Percentiles rank a stretch among this genome's conserved stretches.
Evolutionary conservation across 2,888 invertebrate genomes (phyloP).

Genomic region (Drosophila mercatorum): DNA sequence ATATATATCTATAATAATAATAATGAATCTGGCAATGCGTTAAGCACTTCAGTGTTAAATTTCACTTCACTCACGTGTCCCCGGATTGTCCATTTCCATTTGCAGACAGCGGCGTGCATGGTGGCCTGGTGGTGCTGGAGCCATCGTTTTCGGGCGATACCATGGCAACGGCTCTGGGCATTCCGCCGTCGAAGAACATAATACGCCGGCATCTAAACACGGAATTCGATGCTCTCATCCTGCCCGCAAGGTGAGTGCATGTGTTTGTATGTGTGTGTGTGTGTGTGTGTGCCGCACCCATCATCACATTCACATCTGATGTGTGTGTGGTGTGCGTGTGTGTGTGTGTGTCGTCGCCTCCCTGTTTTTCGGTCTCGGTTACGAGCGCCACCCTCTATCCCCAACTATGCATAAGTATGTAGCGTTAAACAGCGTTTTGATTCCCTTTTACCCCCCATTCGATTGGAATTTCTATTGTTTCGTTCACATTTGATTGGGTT

Average conservation of each 20-base stretch:
- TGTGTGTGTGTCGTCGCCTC: conserved; percentile 11
- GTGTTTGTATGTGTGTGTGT: conserved; percentile 14
- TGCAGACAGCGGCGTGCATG: conserved; percentile 96
- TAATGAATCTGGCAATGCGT: conserved; percentile 26
- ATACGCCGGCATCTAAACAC: conserved; percentile 95
- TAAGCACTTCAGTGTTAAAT: conserved; percentile 42
- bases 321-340: conserved; percentile 24
- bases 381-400: conserved; percentile 8
- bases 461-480: conserved; percentile 49
- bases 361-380: conserved; percentile 7
- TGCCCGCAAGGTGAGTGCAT: conserved; percentile 93
- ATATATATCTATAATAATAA: conserved; percentile 27
- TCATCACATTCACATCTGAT: conserved; percentile 8
- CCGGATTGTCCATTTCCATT: not conserved
- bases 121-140: conserved; percentile 96
- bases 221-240: conserved; percentile 95
- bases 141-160: conserved; percentile 97
- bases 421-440: conserved; percentile 70
- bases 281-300: not conserved
- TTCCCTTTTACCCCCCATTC: conserved; percentile 41
- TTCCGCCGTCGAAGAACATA: conserved; percentile 96
- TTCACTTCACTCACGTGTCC: conserved; percentile 12
- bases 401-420: conserved; percentile 46
- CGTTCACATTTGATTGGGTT: conserved; percentile 44
- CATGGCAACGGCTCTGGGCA: conserved; percentile 96